Evolutionary conservation across 2,888 invertebrate genomes (phyloP), one percentile per base, ranked within the genome.

Genomic region (Sesia apiformis): DNA sequence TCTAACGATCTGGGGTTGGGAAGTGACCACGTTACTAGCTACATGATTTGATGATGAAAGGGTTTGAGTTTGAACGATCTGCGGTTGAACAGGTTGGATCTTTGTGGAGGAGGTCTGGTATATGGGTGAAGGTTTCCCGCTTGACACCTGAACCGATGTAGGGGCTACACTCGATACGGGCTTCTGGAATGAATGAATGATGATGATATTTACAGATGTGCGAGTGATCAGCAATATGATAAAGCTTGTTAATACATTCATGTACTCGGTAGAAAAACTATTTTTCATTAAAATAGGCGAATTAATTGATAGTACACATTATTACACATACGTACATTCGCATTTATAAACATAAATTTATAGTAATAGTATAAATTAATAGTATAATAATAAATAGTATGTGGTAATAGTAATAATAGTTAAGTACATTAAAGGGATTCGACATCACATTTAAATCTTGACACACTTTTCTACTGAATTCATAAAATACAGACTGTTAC

Each of bases 151-250:
- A 70, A 94, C 91, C 54, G 94, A 93, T 61, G 93, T 94, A 60
- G 96, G 95, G 63, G 96, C 95, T 60, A 96, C 96, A 82, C 95
- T 96, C 78, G 95, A 96, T 62, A 96, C 94, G 59, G 96, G 96
- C 81, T 96, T 96, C 90, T 96, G 93, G 74, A 92, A 91, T 84
- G 75, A 82, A 81, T 78, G 72, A 81, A 64, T 80, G 87, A 71
- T 79, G 87, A 71, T 79, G 85, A 74, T 86, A 88, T 87, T 80
- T 87, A 87, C 88, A 88, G 71, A 67, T 79, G 83, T 5, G 38
- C 3, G 66, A 57, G 61, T 64, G 70, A 64, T 63, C 60, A 63
- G 62, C 55, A 58, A 61, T 59, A 61, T 67, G 63, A 63, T 57
- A 55, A 67, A 64, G 62, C 57, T 23, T 50, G 39, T 38, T 39